Evolutionary conservation across 2,113 vertebrate species (phyloP).

Genomic region (Carollia perspicillata): DNA sequence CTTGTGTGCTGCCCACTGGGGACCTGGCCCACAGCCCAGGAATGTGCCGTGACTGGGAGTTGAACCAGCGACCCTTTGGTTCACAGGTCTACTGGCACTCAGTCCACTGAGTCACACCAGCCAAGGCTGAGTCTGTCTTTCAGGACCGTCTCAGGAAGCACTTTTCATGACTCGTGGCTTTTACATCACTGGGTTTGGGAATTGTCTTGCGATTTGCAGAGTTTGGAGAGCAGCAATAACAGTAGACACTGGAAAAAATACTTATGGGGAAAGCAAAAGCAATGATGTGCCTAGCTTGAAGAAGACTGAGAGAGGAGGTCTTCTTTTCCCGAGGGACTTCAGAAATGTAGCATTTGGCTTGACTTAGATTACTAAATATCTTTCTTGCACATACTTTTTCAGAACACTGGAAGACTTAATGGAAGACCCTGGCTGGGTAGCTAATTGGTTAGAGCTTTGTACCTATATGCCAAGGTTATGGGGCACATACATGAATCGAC

Average conservation of each 20-base stretch:
- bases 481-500: too few relatives aligned
- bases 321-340: background rate
- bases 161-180: background rate
- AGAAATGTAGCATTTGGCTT: background rate
- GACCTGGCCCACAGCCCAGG: too few relatives aligned
- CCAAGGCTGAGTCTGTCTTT: background rate
- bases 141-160: background rate
- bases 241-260: background rate
- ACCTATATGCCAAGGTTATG: too few relatives aligned
- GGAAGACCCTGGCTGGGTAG: background rate
- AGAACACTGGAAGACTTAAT: background rate
- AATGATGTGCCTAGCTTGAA: background rate
- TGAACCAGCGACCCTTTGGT: too few relatives aligned
- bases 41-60: too few relatives aligned
- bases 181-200: background rate
- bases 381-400: background rate
- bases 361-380: background rate
- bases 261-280: background rate
- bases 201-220: background rate
- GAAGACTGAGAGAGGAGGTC: background rate
- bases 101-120: too few relatives aligned
- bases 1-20: too few relatives aligned
- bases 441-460: too few relatives aligned
- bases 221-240: background rate
- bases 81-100: too few relatives aligned